Evolutionary conservation across 2,797 vertebrate species (phyloP).

Genomic region (Halcyon smyrnensis): DNA sequence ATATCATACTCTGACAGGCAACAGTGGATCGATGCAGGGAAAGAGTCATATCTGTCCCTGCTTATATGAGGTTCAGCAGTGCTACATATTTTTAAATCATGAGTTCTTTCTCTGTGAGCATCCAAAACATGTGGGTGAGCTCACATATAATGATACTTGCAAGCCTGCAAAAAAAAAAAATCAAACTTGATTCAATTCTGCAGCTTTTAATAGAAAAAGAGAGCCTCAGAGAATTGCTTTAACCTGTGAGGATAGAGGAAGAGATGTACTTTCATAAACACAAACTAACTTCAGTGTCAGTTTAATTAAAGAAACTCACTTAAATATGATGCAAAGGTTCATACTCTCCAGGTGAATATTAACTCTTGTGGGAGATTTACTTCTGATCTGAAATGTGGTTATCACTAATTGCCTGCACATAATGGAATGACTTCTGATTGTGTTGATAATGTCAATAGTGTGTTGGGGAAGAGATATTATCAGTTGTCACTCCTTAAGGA

Average conservation of each 20-base stretch:
- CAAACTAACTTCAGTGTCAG: background rate
- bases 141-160: accelerated
- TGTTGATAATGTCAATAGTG: background rate
- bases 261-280: background rate
- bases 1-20: background rate
- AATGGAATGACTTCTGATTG: conserved; percentile 20
- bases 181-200: background rate
- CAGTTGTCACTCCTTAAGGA: conserved; percentile 10
- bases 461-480: conserved; percentile 9
- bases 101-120: background rate
- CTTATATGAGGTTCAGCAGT: background rate
- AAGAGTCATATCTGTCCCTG: background rate
- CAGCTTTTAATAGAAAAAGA: background rate
- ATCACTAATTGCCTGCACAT: conserved; percentile 19
- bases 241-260: background rate
- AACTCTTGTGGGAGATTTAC: background rate
- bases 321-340: background rate
- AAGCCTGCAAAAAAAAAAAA: background rate
- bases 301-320: conserved; percentile 45
- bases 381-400: conserved; percentile 31
- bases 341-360: background rate
- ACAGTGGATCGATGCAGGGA: background rate
- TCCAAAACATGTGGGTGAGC: background rate
- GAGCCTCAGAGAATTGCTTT: background rate
- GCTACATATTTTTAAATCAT: background rate